Percentiles rank a stretch among this genome's conserved stretches.
These are phyloP conservation scores for Cyanoramphus novaezelandiae DNA, from an alignment of 2,113 vertebrate species.

Conservation along the genomic window DNA sequence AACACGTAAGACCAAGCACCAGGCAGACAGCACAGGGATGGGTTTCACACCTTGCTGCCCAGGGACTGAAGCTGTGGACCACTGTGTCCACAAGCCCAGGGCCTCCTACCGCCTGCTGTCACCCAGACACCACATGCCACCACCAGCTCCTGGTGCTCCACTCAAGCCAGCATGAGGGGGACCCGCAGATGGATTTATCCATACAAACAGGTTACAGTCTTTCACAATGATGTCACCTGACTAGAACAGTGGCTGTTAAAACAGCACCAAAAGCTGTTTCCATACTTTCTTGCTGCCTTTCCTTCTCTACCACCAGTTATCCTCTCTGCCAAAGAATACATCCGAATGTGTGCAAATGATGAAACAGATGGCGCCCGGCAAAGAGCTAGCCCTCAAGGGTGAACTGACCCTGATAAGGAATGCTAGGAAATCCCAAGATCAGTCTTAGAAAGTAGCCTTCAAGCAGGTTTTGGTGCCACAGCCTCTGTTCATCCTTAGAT, in stretches of 20 bases:
- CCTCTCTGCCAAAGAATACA: neutral
- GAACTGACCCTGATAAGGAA: neutral
- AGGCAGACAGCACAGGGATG: neutral
- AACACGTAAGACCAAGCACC: neutral
- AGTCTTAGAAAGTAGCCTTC: neutral
- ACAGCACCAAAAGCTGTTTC: fast-evolving
- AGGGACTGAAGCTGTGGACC: fast-evolving
- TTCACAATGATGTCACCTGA: neutral
- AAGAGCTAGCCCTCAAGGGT: neutral
- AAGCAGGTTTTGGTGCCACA: slow-evolving; percentile 1
- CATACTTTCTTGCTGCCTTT: neutral
- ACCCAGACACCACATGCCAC: fast-evolving
- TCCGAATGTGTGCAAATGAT: neutral
- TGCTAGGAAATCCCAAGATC: neutral
- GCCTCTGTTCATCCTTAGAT: neutral
- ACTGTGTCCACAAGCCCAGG: neutral
- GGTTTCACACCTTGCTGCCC: neutral
- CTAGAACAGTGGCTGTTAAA: fast-evolving
- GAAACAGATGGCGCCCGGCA: neutral
- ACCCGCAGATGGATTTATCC: fast-evolving
- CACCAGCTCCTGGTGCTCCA: neutral
- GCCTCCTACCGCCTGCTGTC: fast-evolving
- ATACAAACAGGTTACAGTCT: neutral
- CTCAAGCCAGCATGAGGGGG: fast-evolving
- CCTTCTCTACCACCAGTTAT: neutral